A percentile compares a stretch with the other conserved stretches of the same genome.
Conservation (phyloP, 2,888 invertebrate species). For the Leucophenga montana region DNA sequence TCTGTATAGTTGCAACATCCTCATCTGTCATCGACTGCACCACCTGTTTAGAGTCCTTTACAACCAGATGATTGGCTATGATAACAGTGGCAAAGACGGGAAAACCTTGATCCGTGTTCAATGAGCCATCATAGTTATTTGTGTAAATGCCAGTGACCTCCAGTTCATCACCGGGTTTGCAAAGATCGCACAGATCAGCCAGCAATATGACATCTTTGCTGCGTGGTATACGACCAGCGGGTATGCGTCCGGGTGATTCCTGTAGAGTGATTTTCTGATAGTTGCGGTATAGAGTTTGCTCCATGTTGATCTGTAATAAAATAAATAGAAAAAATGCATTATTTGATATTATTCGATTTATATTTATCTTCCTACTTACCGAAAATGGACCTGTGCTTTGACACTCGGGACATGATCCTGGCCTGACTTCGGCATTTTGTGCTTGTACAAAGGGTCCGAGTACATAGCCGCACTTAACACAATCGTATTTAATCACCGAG, state of each 20-base stretch:
- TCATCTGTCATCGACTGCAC: slow-evolving; percentile 96
- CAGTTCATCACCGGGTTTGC: slow-evolving; percentile 99
- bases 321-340: not conserved
- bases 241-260: slow-evolving; percentile 97
- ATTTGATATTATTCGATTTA: not conserved
- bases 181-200: slow-evolving; percentile 95
- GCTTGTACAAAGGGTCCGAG: slow-evolving; percentile 97
- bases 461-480: slow-evolving; percentile 94
- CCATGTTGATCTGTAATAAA: slow-evolving; percentile 93
- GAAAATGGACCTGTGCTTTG: slow-evolving; percentile 96
- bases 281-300: slow-evolving; percentile 97
- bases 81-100: slow-evolving; percentile 99
- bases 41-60: slow-evolving; percentile 94
- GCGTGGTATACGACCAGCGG: slow-evolving; percentile 96
- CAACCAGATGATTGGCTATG: slow-evolving; percentile 94
- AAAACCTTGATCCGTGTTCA: slow-evolving; percentile 96
- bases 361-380: slow-evolving; percentile 73
- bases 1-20: slow-evolving; percentile 89
- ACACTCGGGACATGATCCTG: slow-evolving; percentile 98
- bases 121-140: slow-evolving; percentile 97
- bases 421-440: slow-evolving; percentile 94
- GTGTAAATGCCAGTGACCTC: slow-evolving; percentile 96
- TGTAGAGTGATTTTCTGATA: slow-evolving; percentile 98
- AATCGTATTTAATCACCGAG: slow-evolving; percentile 96
- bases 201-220: slow-evolving; percentile 97